These are phyloP conservation scores for Aptenodytes patagonicus DNA, from an alignment of 2,113 vertebrate genomes.

Conservation along the genomic window DNA sequence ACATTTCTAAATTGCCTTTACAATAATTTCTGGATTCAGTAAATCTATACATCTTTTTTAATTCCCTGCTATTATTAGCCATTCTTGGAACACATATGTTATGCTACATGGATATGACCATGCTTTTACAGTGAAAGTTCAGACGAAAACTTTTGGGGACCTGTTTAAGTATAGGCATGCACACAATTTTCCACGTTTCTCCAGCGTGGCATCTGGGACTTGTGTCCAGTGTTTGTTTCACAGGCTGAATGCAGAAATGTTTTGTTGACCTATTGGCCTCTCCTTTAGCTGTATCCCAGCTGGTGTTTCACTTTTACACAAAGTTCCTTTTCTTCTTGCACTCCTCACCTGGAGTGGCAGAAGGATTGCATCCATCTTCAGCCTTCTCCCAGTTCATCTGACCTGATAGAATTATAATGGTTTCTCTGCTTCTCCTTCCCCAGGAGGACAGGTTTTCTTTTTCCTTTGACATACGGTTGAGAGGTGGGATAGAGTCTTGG, in stretches of 20 bases:
- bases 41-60: background rate
- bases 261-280: background rate
- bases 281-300: background rate
- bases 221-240: background rate
- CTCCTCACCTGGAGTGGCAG: background rate
- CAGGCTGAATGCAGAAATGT: background rate
- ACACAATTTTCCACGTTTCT: background rate
- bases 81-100: background rate
- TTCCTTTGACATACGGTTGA: background rate
- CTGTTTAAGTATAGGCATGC: background rate
- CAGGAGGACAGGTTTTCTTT: background rate
- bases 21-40: background rate
- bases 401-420: background rate
- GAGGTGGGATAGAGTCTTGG: background rate
- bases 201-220: background rate
- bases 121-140: background rate
- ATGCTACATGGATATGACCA: background rate
- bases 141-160: background rate
- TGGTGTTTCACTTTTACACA: background rate
- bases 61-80: background rate
- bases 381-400: background rate
- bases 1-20: background rate
- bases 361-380: background rate
- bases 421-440: background rate
- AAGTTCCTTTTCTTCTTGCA: background rate